Evolutionary conservation across 1,140 invertebrate species (phyloP).

Genomic region (Zaprionus ornatus): DNA sequence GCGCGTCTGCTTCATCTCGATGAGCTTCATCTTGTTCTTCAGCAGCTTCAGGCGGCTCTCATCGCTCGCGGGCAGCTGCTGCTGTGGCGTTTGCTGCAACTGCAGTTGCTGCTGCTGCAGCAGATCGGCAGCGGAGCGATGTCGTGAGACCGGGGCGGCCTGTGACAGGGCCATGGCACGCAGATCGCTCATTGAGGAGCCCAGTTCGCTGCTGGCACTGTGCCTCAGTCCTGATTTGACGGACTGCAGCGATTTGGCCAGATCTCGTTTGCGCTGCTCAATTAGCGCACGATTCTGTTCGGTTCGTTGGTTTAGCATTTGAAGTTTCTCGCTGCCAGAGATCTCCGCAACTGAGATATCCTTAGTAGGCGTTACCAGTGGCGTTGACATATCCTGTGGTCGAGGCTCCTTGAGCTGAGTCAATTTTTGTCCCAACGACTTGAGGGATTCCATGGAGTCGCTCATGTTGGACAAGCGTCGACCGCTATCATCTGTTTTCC

Average conservation of each 20-base stretch:
- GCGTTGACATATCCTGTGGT: conserved; percentile 43
- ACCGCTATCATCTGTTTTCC: conserved; percentile 41
- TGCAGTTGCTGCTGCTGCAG: conserved; percentile 41
- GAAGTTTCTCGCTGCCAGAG: conserved; percentile 84
- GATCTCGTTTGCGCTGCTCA: conserved; percentile 64
- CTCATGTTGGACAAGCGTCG: conserved; percentile 38
- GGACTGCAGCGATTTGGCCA: conserved; percentile 62
- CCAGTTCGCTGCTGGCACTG: conserved; percentile 71
- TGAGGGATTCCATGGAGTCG: conserved; percentile 61
- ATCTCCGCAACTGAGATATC: conserved; percentile 19
- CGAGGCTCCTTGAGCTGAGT: conserved; percentile 19
- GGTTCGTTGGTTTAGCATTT: conserved; percentile 84
- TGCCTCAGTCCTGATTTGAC: conserved; percentile 34
- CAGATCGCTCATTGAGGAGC: conserved; percentile 80
- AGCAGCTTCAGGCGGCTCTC: conserved; percentile 60
- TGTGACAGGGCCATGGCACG: conserved; percentile 25
- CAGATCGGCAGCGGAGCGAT: conserved; percentile 74
- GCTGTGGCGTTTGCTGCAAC: conserved; percentile 32
- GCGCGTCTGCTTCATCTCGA: conserved; percentile 59
- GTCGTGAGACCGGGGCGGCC: conserved; percentile 55
- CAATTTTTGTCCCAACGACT: conserved; percentile 46
- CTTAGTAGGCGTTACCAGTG: conserved; percentile 42
- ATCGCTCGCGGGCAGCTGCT: conserved; percentile 24
- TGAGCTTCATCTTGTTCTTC: conserved; percentile 64
- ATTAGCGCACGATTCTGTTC: conserved; percentile 84